Evolutionary conservation across 2,797 vertebrate genomes (phyloP), one percentile per base, ranked within the genome.

Genomic region (Acipenser transmontanus): DNA sequence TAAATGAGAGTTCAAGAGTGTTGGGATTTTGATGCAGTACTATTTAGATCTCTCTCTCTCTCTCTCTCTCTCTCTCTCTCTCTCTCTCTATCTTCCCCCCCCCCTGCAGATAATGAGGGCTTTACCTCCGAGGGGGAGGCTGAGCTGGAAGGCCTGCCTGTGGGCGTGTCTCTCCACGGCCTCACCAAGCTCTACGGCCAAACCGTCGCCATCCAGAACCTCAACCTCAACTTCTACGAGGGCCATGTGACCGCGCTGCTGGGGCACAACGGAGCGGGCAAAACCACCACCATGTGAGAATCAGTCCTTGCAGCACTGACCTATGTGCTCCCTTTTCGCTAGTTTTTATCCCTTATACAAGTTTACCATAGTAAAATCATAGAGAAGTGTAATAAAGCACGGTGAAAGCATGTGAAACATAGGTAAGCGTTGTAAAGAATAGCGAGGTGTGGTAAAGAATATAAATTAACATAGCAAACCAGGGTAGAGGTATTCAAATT

Each of bases 261-360:
- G n/a, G 97, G 97, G 4, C 97, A 96, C 83, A 99, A 99, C 0
- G 97, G 97, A 80, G 97, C 97, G 0, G 97, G 97, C 62, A 99
- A 99, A 86, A 99, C 96, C 4, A 99, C 97, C 1, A 96, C 97
- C 63, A 98, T 99, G 97, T 99, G 87, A 62, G 87, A 7, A 34
- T 34, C 34, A 4, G 4, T 34, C 34, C 34, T 34, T 34, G 34
- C 4, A 34, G 34, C 34, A 34, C 34, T 34, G 34, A 34, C 34
- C 34, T 34, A 34, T 34, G 1, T 3, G 2, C 4, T 34, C 34
- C 34, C 34, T 34, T 34, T 34, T 34, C 34, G 34, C 34, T 34
- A 34, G 34, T 34, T 34, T 34, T 34, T 34, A 34, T 34, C 34
- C 34, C 34, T 34, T 34, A 34, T 34, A 34, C 34, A 34, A 34